A percentile compares a stretch with the other conserved stretches of the same genome.
Conservation (phyloP, 2,113 vertebrate genomes). For the Psittacara wagleri region DNA sequence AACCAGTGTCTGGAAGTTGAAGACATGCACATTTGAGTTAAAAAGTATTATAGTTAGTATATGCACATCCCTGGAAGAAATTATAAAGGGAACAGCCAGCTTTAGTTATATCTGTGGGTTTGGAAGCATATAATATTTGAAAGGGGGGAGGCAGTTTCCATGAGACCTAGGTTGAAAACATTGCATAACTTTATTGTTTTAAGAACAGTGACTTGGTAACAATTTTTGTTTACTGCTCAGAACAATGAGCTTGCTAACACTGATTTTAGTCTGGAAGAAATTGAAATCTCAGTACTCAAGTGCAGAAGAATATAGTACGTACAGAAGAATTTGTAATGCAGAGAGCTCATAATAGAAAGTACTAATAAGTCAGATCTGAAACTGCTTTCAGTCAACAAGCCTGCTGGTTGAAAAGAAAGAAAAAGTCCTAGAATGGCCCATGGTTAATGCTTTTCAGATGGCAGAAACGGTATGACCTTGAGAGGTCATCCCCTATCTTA, state of each 20-base stretch:
- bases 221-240: neutral
- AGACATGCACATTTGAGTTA: neutral
- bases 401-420: neutral
- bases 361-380: neutral
- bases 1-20: neutral
- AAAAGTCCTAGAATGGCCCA: neutral
- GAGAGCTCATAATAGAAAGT: neutral
- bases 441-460: slow-evolving; percentile 53
- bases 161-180: neutral
- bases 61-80: neutral
- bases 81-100: neutral
- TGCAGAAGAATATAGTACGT: neutral
- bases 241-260: neutral
- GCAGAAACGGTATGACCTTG: slow-evolving; percentile 47
- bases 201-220: neutral
- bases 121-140: neutral
- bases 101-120: neutral
- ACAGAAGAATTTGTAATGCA: neutral
- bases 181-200: neutral
- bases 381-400: neutral
- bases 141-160: neutral
- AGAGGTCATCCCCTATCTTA: slow-evolving; percentile 58
- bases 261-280: neutral
- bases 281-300: neutral
- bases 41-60: neutral